A percentile compares a stretch with the other conserved stretches of the same genome.
phyloP scores from a whole-genome alignment of 2,888 invertebrate genomes.

The Labia minor region DNA sequence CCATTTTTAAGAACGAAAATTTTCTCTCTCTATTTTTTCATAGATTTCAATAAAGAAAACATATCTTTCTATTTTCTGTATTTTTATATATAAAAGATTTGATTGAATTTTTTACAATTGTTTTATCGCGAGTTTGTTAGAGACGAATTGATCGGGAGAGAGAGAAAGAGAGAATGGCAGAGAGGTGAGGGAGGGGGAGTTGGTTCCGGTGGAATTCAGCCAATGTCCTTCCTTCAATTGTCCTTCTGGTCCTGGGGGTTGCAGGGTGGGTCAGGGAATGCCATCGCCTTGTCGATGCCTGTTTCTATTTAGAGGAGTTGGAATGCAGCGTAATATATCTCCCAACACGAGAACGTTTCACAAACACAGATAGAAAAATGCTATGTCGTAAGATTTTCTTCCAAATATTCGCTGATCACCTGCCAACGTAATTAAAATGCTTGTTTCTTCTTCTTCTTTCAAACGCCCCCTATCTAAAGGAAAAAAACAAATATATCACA shows the following conservation, averaged over 20 bases:
- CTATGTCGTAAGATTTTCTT: constrained; percentile 1
- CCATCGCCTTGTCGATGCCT: background rate
- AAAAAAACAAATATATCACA: too few relatives aligned
- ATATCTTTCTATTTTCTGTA: background rate
- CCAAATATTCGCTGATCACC: background rate
- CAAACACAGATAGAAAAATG: background rate
- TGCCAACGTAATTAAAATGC: constrained; percentile 1
- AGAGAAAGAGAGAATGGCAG: background rate
- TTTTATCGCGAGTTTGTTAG: background rate
- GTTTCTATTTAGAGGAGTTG: background rate
- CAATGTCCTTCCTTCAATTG: constrained; percentile 4
- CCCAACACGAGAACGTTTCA: background rate
- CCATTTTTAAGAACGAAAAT: background rate
- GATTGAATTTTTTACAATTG: constrained; percentile 5
- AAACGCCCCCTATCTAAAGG: too few relatives aligned
- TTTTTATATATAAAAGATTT: background rate
- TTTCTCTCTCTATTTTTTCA: background rate
- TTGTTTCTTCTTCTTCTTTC: background rate
- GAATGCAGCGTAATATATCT: constrained; percentile 8
- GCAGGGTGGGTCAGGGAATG: background rate
- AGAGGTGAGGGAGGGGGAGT: too few relatives aligned
- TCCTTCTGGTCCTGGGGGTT: background rate
- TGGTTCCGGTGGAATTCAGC: background rate
- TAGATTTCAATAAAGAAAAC: background rate
- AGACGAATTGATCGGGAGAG: background rate